phyloP scores from a whole-genome alignment of 1,140 invertebrate genomes.

The Macrocentrus cingulum region DNA sequence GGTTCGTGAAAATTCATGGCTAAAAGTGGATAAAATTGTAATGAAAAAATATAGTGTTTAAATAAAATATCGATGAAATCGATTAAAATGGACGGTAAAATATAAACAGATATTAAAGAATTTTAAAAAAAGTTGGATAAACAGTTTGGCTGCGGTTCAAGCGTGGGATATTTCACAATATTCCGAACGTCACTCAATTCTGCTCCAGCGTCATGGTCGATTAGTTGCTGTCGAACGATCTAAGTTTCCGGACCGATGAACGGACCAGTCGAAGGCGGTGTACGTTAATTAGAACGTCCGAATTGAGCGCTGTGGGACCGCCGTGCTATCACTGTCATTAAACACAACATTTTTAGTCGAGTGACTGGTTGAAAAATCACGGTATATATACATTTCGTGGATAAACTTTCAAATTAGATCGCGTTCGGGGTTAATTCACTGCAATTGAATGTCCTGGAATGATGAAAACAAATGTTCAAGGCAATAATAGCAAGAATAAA shows the following conservation, averaged over 20 bases:
- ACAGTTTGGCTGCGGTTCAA: background rate
- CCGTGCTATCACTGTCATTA: slow-evolving; percentile 10
- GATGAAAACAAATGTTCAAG: slow-evolving; percentile 4
- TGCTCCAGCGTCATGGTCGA: slow-evolving; percentile 9
- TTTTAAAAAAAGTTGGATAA: background rate
- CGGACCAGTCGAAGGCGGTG: slow-evolving; percentile 1
- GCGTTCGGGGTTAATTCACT: too few species aligned
- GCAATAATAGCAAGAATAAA: slow-evolving; percentile 21
- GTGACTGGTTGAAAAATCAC: slow-evolving; percentile 16
- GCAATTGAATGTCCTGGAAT: too few species aligned
- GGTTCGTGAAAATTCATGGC: too few species aligned
- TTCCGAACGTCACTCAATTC: background rate
- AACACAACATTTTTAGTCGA: slow-evolving; percentile 11
- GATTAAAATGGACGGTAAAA: background rate
- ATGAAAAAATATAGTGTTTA: background rate
- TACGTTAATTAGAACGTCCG: slow-evolving; percentile 21
- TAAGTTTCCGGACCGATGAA: slow-evolving; percentile 20
- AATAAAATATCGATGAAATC: slow-evolving; percentile 2
- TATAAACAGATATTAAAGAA: background rate
- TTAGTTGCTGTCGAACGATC: slow-evolving; percentile 17
- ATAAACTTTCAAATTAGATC: slow-evolving; percentile 2
- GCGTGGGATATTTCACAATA: background rate
- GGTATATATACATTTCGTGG: background rate
- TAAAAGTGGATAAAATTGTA: background rate
- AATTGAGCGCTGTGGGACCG: slow-evolving; percentile 3